Percentiles rank a stretch among this genome's conserved stretches.
Conservation (phyloP, 2,888 invertebrate genomes). For the Drosophila nr. fundita region DNA sequence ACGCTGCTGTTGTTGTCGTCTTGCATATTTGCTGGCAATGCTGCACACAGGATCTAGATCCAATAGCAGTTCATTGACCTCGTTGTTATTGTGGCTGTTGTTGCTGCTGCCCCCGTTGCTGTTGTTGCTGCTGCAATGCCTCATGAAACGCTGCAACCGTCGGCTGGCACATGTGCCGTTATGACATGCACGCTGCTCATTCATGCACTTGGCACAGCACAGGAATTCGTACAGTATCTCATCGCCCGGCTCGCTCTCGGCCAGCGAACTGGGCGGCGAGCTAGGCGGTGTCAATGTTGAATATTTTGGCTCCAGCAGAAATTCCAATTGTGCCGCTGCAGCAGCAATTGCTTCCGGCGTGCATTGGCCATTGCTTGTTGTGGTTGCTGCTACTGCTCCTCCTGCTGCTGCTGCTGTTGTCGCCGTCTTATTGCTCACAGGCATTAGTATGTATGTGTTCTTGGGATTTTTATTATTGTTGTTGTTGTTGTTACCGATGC, state of each 20-base stretch:
- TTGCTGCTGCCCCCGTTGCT: slow-evolving; percentile 8
- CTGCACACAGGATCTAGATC: slow-evolving; percentile 81
- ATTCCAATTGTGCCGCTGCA: slow-evolving; percentile 62
- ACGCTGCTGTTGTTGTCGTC: slow-evolving; percentile 71
- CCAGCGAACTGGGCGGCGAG: slow-evolving; percentile 28
- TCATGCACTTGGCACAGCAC: slow-evolving; percentile 85
- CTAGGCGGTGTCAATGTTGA: slow-evolving; percentile 68
- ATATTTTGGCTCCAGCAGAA: slow-evolving; percentile 83
- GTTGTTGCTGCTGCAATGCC: slow-evolving; percentile 59
- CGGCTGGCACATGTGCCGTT: slow-evolving; percentile 49
- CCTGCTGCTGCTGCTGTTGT: neutral
- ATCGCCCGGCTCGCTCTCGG: slow-evolving; percentile 45
- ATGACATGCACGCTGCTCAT: slow-evolving; percentile 69
- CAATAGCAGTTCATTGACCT: slow-evolving; percentile 63
- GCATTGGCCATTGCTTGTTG: slow-evolving; percentile 11
- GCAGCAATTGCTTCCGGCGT: slow-evolving; percentile 57
- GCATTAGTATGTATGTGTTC: slow-evolving; percentile 83
- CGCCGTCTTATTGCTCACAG: slow-evolving; percentile 65
- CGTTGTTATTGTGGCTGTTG: slow-evolving; percentile 22
- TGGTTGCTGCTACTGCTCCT: slow-evolving; percentile 18
- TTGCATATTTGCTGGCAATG: slow-evolving; percentile 83
- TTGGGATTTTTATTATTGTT: slow-evolving; percentile 53
- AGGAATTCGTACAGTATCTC: slow-evolving; percentile 85
- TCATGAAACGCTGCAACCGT: slow-evolving; percentile 75
- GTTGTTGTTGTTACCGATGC: neutral